These are phyloP conservation scores for Zaprionus inermis DNA, from an alignment of 1,140 invertebrate species.

Conservation along the genomic window DNA sequence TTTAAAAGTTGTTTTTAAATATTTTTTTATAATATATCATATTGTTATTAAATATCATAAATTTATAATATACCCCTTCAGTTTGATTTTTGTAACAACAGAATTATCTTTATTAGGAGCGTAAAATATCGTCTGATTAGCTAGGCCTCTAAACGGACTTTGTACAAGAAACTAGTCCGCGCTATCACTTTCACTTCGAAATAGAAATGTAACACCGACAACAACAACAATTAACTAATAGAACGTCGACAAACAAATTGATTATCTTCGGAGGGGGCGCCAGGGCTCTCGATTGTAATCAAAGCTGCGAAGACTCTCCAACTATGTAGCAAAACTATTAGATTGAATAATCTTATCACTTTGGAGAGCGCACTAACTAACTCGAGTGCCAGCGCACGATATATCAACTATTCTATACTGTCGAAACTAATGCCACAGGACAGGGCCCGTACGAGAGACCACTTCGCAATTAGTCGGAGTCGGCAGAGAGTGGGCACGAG, in stretches of 20 bases:
- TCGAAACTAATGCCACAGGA: conserved; percentile 24
- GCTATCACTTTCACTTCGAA: conserved; percentile 29
- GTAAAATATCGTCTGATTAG: conserved; percentile 6
- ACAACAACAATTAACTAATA: conserved; percentile 13
- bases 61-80: background rate
- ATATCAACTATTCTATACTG: background rate
- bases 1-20: background rate
- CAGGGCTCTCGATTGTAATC: conserved; percentile 9
- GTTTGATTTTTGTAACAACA: background rate
- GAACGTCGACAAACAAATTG: conserved; percentile 22
- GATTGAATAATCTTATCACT: conserved; percentile 41
- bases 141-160: conserved; percentile 5
- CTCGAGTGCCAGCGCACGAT: background rate
- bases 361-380: conserved; percentile 15
- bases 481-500: conserved; percentile 13
- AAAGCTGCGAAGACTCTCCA: conserved; percentile 4
- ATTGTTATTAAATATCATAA: background rate
- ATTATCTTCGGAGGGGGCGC: conserved; percentile 14
- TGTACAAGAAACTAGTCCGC: conserved; percentile 5
- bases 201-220: background rate
- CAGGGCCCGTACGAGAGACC: conserved; percentile 37
- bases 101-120: background rate
- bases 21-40: background rate
- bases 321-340: conserved; percentile 12
- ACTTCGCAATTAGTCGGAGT: conserved; percentile 17